A percentile compares a stretch with the other conserved stretches of the same genome.
Conservation (phyloP, 2,113 vertebrate species). For the Rhea pennata region DNA sequence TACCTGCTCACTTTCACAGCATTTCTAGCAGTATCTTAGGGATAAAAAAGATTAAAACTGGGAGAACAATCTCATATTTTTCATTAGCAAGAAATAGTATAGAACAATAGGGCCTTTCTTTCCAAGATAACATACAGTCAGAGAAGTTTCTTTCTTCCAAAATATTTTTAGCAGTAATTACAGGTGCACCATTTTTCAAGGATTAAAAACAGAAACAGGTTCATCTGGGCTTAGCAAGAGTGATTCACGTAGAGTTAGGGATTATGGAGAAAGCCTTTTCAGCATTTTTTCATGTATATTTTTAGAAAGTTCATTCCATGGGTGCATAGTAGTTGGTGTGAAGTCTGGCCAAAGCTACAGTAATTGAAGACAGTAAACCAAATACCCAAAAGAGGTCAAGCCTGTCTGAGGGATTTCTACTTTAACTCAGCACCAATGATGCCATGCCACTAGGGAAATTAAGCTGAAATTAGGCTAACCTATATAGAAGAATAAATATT, state of each 20-base stretch:
- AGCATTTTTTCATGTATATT: not conserved
- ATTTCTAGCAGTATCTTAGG: not conserved
- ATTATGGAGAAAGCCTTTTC: not conserved
- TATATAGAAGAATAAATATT: not conserved
- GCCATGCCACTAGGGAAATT: not conserved
- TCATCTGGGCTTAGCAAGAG: not conserved
- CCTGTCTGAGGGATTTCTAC: not conserved
- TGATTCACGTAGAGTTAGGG: not conserved
- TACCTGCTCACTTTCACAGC: not conserved
- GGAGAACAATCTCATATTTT: not conserved
- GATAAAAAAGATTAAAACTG: not conserved
- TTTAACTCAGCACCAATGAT: not conserved
- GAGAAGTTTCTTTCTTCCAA: not conserved
- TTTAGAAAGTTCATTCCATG: not conserved
- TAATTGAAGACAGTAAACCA: not conserved
- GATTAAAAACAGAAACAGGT: not conserved
- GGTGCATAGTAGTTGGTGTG: not conserved
- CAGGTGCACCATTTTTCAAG: not conserved
- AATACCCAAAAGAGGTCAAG: not conserved
- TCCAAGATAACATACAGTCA: not conserved
- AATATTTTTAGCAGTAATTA: not conserved
- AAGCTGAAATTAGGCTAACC: not conserved
- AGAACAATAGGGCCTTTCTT: not conserved
- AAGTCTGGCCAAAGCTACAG: not conserved
- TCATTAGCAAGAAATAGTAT: not conserved